Conservation (phyloP, 2,888 invertebrate species). For the Drosophila stalkeri region DNA sequence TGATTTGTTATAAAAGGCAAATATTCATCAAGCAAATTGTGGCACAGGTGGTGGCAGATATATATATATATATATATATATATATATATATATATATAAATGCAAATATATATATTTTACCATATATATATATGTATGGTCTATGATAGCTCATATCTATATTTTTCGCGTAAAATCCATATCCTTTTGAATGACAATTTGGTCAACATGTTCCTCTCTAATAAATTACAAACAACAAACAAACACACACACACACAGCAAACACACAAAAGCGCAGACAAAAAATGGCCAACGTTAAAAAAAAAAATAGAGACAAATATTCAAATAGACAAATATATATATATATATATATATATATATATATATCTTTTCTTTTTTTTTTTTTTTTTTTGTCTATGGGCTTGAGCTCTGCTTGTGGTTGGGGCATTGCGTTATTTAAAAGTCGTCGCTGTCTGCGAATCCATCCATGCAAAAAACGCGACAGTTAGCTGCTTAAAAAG, state of each 20-base stretch:
- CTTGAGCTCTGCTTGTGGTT: neutral
- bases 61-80: slow-evolving; percentile 29
- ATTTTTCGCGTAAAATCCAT: slow-evolving; percentile 56
- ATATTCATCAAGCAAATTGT: slow-evolving; percentile 78
- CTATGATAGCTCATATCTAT: slow-evolving; percentile 63
- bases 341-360: slow-evolving; percentile 11
- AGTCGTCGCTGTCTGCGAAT: slow-evolving; percentile 55
- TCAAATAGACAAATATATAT: slow-evolving; percentile 42
- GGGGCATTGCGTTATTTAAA: slow-evolving; percentile 53
- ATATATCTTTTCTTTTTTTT: neutral
- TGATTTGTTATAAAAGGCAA: slow-evolving; percentile 78
- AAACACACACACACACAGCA: slow-evolving; percentile 26
- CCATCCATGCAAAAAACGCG: slow-evolving; percentile 13
- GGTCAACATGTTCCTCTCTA: slow-evolving; percentile 80
- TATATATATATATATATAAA: slow-evolving; percentile 35
- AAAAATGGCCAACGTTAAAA: slow-evolving; percentile 57
- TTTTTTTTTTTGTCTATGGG: neutral
- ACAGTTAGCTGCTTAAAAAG: slow-evolving; percentile 46
- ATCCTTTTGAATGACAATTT: slow-evolving; percentile 81
- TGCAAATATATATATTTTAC: slow-evolving; percentile 32
- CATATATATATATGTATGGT: slow-evolving; percentile 12
- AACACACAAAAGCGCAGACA: slow-evolving; percentile 62
- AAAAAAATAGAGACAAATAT: slow-evolving; percentile 27
- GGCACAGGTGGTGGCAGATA: slow-evolving; percentile 33
- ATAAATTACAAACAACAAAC: slow-evolving; percentile 73